Conservation (phyloP, 2,797 vertebrate species). For the Eulemur albifrons region DNA sequence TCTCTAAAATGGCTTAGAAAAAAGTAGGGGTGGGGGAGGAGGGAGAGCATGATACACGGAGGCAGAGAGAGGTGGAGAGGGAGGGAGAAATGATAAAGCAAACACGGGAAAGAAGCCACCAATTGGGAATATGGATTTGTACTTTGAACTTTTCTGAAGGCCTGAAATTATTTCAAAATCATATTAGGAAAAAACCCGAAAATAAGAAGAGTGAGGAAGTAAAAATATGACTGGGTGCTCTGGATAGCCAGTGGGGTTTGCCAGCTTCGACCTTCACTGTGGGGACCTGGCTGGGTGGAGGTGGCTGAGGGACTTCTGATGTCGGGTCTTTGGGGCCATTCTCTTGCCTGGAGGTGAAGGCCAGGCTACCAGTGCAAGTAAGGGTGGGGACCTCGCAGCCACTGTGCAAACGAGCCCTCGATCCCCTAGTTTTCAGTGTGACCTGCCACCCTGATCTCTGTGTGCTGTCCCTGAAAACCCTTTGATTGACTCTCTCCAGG, state of each 20-base stretch:
- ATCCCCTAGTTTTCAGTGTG: not conserved
- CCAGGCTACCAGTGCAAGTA: not conserved
- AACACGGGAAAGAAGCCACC: not conserved
- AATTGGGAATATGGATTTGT: not conserved
- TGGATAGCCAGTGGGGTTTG: not conserved
- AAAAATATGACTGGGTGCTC: not conserved
- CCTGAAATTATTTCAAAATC: slow-evolving; percentile 40
- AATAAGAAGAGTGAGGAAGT: not conserved
- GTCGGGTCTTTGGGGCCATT: not conserved
- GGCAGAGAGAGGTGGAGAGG: not conserved
- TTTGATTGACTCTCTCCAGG: not conserved
- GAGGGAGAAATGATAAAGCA: not conserved
- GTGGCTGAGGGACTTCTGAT: not conserved
- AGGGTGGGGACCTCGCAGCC: not conserved
- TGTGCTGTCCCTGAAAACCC: not conserved
- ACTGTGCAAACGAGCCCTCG: not conserved
- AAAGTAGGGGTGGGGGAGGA: not conserved
- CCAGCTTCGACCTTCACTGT: not conserved
- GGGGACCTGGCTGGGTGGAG: not conserved
- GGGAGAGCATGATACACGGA: not conserved
- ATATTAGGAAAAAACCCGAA: not conserved
- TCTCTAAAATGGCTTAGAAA: slow-evolving; percentile 3
- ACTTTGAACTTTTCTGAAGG: slow-evolving; percentile 40
- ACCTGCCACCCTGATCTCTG: not conserved
- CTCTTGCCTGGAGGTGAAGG: not conserved